These are phyloP conservation scores for Toxotes jaculatrix DNA, from an alignment of 2,113 vertebrate species.

Conservation along the genomic window DNA sequence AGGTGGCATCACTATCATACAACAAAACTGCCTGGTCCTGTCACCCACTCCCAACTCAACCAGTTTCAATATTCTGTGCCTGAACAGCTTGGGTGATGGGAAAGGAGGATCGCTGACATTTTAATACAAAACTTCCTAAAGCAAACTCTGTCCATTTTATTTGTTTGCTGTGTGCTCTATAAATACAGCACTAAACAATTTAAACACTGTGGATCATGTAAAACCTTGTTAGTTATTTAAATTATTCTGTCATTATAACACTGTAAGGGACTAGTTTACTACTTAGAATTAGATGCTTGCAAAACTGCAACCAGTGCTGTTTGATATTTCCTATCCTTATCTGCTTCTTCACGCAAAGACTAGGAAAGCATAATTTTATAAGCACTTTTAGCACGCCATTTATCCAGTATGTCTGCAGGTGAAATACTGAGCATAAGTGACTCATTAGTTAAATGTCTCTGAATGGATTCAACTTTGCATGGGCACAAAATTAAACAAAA, in stretches of 20 bases:
- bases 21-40: constrained; percentile 19
- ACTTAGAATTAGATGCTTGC: too few relatives aligned
- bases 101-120: constrained; percentile 29
- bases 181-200: constrained; percentile 23
- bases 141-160: neutral
- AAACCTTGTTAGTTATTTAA: constrained; percentile 2
- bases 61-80: constrained; percentile 22
- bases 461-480: neutral
- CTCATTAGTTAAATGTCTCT: neutral
- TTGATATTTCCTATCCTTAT: constrained; percentile 1
- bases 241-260: constrained; percentile 5
- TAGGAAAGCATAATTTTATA: neutral
- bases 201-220: constrained; percentile 18
- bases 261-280: neutral
- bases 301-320: constrained; percentile 15
- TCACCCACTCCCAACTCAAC: constrained; percentile 32
- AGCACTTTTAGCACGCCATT: neutral
- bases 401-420: too few relatives aligned
- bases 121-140: constrained; percentile 18
- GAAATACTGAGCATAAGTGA: constrained; percentile 18
- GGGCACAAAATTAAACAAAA: neutral
- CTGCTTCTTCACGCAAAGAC: constrained; percentile 19
- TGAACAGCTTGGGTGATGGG: constrained; percentile 20
- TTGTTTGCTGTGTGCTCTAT: constrained; percentile 6
- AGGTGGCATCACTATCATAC: constrained; percentile 66